Evolutionary conservation across 2,797 vertebrate species (phyloP), one percentile per base, ranked within the genome.

Genomic region (Characodon lateralis): DNA sequence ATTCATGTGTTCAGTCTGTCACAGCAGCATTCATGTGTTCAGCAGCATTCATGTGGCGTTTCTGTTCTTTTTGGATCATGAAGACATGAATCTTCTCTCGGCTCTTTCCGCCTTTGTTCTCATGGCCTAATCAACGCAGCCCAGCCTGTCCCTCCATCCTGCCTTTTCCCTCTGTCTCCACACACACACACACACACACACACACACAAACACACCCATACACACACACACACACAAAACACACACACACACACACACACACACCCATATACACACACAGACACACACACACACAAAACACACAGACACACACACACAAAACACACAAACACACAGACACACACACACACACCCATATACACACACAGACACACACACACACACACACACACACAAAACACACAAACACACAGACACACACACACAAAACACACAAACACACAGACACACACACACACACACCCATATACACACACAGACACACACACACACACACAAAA

Each of bases 11-110:
- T 35, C 35, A 35, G 35, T 2, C 1, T 31, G 31, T 35, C 35
- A 35, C 35, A 35, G 3, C 35, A 4, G 35, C 35, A 35, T 35
- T 35, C 35, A 35, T 4, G 35, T 35, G 35, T 35, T 35, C 35
- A 35, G 35, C 69, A 53, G 22, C 74, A 61, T 68, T 74, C 53
- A 24, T 81, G 74, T 76, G 56, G 48, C 26, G 43, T 76, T 80
- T 24, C 50, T 55, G 61, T 22, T 7, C 78, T 90, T 94, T 91
- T 94, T 90, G 75, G 83, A 88, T 73, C 53, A 78, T 50, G 13
- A 87, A 82, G 76, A 70, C 78, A 50, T 73, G 20, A 16, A 53
- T 48, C 50, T 51, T 77, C 83, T 73, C 71, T 74, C 46, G 51
- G 39, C 79, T 79, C 83, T 77, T 68, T 66, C 50, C 70, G 48